Evolutionary conservation across 2,113 vertebrate species (phyloP), one percentile per base, ranked within the genome.

Genomic region (Lepidothrix coronata): DNA sequence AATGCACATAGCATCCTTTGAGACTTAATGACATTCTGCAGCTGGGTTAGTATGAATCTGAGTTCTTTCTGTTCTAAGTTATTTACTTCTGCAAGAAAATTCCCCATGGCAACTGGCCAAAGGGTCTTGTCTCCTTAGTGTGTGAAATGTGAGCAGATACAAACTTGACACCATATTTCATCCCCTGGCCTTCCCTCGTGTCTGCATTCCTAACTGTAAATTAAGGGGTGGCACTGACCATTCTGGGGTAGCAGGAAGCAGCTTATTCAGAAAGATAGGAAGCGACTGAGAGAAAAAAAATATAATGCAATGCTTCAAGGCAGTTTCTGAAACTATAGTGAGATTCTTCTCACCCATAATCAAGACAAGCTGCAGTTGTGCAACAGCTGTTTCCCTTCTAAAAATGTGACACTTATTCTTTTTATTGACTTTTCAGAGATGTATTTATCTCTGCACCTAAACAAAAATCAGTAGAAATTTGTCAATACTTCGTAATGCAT

Each of bases 21-120:
- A 97, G 97, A 97, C 82, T 95, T 97, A 97, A 97, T 97, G 97
- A 96, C 96, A 97, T 97, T 96, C 95, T 96, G 95, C 97, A 96
- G 96, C 97, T 97, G 97, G 96, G 85, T 61, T 74, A 96, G 91
- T 85, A 96, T 86, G 96, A 97, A 96, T 97, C 87, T 90, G 76
- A 93, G 85, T 93, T 89, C 95, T 92, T 94, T 97, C 95, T 96
- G 90, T 93, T 97, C 93, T 17, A 89, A 93, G 95, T 97, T 96
- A 94, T 96, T 96, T 97, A 96, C 92, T 97, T 92, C 94, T 79
- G 84, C 95, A 91, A 93, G 81, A 96, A 95, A 97, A 96, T 96
- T 96, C 93, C 82, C 96, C 95, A 96, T 97, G 96, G 95, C 96
- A 97, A 97, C 63, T 61, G 81, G 89, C 96, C 95, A 95, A 97